Conservation (phyloP, 2,888 invertebrate species). For the Synanthedon vespiformis region DNA sequence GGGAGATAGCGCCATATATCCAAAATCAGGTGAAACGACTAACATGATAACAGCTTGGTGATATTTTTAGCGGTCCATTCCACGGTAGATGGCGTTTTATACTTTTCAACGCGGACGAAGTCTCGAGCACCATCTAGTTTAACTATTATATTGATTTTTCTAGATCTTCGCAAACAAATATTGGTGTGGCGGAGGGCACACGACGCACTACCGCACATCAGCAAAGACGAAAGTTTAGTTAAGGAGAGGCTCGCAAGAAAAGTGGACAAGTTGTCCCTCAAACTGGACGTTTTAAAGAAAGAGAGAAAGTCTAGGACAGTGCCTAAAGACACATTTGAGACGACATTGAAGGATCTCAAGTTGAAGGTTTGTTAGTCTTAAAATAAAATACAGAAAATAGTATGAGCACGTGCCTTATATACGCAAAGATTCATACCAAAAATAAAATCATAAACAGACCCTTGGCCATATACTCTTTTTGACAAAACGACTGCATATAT, state of each 20-base stretch:
- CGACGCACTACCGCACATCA: slow-evolving; percentile 82
- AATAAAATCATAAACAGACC: too few relatives aligned
- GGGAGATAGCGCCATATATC: too few relatives aligned
- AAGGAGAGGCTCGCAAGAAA: slow-evolving; percentile 79
- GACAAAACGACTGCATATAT: too few relatives aligned
- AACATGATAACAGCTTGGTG: too few relatives aligned
- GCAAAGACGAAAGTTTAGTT: slow-evolving; percentile 85
- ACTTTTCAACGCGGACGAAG: too few relatives aligned
- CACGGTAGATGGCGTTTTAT: too few relatives aligned
- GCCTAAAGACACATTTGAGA: slow-evolving; percentile 70
- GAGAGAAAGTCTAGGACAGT: slow-evolving; percentile 50
- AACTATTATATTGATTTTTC: background rate
- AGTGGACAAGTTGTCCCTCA: slow-evolving; percentile 73
- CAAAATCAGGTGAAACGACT: too few relatives aligned
- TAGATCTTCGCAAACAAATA: slow-evolving; percentile 85
- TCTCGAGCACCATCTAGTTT: too few relatives aligned
- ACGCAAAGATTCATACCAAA: too few relatives aligned
- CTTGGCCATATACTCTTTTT: too few relatives aligned
- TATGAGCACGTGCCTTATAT: slow-evolving; percentile 1
- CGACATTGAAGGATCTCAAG: slow-evolving; percentile 78
- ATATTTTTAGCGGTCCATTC: too few relatives aligned
- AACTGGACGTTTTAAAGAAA: slow-evolving; percentile 69
- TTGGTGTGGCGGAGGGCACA: slow-evolving; percentile 86
- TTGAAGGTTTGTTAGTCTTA: slow-evolving; percentile 46
- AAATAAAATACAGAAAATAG: too few relatives aligned